Base-by-base conservation (phyloP, 2,113 vertebrate genomes). In the Bubo bubo region DNA sequence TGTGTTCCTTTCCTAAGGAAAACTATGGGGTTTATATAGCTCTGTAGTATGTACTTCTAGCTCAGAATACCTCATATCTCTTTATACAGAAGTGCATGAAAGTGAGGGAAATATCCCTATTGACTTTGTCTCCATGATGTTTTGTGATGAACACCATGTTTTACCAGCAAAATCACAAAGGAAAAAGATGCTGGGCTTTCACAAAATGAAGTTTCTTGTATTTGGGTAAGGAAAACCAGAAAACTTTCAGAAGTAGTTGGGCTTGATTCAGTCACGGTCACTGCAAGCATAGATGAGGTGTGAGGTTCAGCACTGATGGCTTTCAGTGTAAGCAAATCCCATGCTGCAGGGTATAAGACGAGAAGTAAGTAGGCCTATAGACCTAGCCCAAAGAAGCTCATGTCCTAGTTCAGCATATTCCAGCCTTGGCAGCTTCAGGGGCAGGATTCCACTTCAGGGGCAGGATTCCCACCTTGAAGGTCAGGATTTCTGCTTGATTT, bases 281-380 rank as follows among this genome's bases (percentile, higher is more conserved):
- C 27, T 59, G 34, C 55, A 76, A 53, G 23, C 32, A 22, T 6
- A 50, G 45, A 28, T 2, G 8, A 81, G 34, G 12, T 68, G 39
- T 47, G 45, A 30, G 15, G 10, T 83, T 92, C 73, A 55, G 35
- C 23, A 32, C 16, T 24, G 32, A 14, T 77, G 88, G 28, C 32
- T 50, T 50, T 70, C 64, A 60, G 14, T 35, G 32, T 13, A 37
- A 59, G 26, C 9, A 41, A 86, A 91, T 62, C 43, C 53, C 20
- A 14, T 0, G 3, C 10, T 0, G 2, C 37, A 56, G 22, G 28
- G 52, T 1, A 9, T 59, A 30, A 27, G 28, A 70, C 1, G 4
- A 58, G 19, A 60, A 70, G 15, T 28, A 72, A 32, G 20, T 9
- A 73, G 13, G 9, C 13, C 53, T 27, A 12, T 13, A 53, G 66